These are phyloP conservation scores for Rhynchomys soricoides DNA, from an alignment of 2,113 vertebrate species.

Conservation along the genomic window DNA sequence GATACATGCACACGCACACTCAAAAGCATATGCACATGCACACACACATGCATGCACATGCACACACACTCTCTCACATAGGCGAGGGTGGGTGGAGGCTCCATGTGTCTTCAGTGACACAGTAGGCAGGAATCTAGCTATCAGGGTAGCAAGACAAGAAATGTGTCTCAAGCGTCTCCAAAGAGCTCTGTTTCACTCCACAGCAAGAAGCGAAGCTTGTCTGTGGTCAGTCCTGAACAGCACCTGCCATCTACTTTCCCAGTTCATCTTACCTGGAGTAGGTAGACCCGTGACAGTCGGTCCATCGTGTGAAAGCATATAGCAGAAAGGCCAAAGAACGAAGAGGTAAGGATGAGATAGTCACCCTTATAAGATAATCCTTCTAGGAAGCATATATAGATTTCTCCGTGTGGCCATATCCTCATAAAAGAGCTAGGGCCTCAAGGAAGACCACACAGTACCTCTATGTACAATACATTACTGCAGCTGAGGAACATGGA, in stretches of 20 bases:
- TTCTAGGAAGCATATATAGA: accelerated
- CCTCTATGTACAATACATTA: accelerated
- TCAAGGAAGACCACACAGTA: accelerated
- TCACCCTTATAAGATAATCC: too few species aligned
- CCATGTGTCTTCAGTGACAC: accelerated
- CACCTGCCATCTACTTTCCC: too few species aligned
- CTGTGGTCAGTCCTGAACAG: background rate
- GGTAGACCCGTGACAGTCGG: background rate
- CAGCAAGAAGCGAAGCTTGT: accelerated
- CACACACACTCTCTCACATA: background rate
- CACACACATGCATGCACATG: too few species aligned
- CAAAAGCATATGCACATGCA: too few species aligned
- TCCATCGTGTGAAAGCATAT: accelerated
- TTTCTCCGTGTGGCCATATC: accelerated
- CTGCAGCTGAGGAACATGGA: accelerated
- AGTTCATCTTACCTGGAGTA: background rate
- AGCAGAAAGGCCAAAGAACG: background rate
- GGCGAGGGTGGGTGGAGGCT: too few species aligned
- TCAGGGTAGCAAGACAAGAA: background rate
- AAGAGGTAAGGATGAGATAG: background rate
- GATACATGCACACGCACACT: too few species aligned
- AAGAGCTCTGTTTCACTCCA: too few species aligned
- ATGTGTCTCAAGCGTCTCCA: accelerated
- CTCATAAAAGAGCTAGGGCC: accelerated
- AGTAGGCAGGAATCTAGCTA: background rate